Evolutionary conservation across 1,140 invertebrate species (phyloP), one percentile per base, ranked within the genome.

Genomic region (Zaprionus gabonicus): DNA sequence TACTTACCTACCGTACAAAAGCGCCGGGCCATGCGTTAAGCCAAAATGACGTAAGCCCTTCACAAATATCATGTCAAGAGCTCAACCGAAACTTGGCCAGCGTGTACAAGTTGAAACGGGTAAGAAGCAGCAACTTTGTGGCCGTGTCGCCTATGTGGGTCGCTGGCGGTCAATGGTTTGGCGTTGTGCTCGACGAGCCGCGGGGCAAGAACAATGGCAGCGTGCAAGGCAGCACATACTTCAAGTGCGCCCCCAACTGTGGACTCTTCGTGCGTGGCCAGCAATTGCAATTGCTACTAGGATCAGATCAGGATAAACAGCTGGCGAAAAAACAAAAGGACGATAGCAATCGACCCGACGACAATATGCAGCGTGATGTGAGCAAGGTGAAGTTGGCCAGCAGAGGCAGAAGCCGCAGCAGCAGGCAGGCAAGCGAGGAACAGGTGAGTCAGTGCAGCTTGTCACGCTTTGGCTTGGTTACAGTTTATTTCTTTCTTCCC

Each of bases 161-260:
- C 94, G 96, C 97, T 0, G 93, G 95, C 65, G 98, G 97, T 44
- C 97, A 97, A 93, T 99, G 98, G 98, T 95, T 98, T 78, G 98
- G 98, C 7, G 95, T 99, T 3, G 95, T 97, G 76, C 93, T 99
- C 57, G 97, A 98, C 91, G 97, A 98, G 88, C 95, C 97, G 0
- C 97, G 96, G 93, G 98, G 98, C 28, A 98, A 98, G 93, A 98
- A 98, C 88, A 98, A 98, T 94, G 98, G 98, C n/a, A 96, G 95
- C 62, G 94, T 98, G 17, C 95, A 97, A 76, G 97, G 96, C 27
- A 96, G 96, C 85, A 93, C 94, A 20, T 98, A 98, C 93, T 98
- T 98, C 93, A 94, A 96, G 95, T 97, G 97, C 86, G 93, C 95
- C 59, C 96, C 97, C 53, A 97, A 97, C 92, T 95, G 95, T 94